phyloP scores from a whole-genome alignment of 2,797 vertebrate species.

The Remorina albescens region DNA sequence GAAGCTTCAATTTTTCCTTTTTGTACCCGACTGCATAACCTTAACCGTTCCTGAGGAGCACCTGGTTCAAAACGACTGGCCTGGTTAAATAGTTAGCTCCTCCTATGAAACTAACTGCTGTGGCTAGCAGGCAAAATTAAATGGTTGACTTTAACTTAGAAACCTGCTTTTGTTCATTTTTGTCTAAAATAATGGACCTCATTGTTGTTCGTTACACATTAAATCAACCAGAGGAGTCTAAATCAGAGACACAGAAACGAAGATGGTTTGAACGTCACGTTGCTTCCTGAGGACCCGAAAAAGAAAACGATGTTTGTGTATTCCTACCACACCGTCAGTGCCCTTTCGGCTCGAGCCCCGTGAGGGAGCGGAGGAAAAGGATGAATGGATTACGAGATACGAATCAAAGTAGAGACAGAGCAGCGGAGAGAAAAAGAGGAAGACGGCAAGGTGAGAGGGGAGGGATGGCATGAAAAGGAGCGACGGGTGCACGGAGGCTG shows the following conservation, averaged over 20 bases:
- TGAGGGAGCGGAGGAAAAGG: conserved; percentile 12
- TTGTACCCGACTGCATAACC: too few species aligned
- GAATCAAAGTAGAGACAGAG: conserved; percentile 37
- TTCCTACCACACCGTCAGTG: conserved; percentile 10
- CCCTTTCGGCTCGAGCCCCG: conserved; percentile 6
- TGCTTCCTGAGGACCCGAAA: not conserved
- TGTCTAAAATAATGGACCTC: not conserved
- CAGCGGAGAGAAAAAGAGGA: not conserved
- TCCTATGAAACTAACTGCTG: too few species aligned
- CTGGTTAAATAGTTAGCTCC: too few species aligned
- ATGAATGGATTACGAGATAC: conserved; percentile 38
- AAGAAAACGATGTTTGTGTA: conserved; percentile 16
- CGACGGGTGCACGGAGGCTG: not conserved
- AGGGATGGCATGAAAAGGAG: conserved; percentile 25
- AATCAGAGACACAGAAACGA: not conserved
- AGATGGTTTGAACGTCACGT: not conserved
- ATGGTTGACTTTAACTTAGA: not conserved
- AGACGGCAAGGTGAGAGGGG: conserved; percentile 33
- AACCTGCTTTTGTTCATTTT: not conserved
- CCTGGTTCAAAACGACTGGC: too few species aligned
- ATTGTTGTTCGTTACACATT: not conserved
- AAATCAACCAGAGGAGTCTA: not conserved
- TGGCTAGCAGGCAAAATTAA: not conserved
- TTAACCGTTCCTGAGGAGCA: too few species aligned
- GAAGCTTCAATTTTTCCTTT: too few species aligned